Conservation (phyloP, 2,888 invertebrate species). For the Lysandra coridon region DNA sequence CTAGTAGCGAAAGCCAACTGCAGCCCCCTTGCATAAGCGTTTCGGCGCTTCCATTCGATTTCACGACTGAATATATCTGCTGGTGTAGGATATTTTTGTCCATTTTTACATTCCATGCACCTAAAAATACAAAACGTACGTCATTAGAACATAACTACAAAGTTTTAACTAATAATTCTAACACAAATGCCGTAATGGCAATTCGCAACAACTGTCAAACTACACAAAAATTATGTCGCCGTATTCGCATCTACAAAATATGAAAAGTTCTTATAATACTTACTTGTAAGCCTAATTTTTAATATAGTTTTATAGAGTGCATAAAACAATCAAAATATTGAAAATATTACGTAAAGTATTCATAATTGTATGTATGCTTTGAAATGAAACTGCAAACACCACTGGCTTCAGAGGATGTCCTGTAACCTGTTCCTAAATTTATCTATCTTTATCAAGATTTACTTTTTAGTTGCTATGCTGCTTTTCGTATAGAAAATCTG, state of each 20-base stretch:
- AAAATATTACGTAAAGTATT: conserved; percentile 8
- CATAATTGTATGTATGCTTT: not conserved
- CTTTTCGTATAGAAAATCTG: not conserved
- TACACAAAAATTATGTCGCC: conserved; percentile 8
- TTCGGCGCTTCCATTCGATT: conserved; percentile 50
- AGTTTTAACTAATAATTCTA: not conserved
- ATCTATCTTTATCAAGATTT: not conserved
- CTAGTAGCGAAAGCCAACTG: conserved; percentile 52
- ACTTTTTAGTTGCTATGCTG: not conserved
- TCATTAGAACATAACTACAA: not conserved
- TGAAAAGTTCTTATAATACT: not conserved
- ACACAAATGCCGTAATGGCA: conserved; percentile 16
- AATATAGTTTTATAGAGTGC: not conserved
- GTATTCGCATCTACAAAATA: conserved; percentile 6
- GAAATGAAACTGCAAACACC: not conserved
- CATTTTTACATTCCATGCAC: conserved; percentile 66
- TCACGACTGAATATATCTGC: conserved; percentile 45
- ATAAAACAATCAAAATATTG: conserved; percentile 3
- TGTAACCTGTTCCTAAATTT: not conserved
- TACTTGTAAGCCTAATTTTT: not conserved
- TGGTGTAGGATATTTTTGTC: conserved; percentile 44
- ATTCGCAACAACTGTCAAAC: conserved; percentile 29
- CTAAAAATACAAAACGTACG: conserved; percentile 49
- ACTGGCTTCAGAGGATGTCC: not conserved
- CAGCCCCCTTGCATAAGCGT: conserved; percentile 47